A percentile compares a stretch with the other conserved stretches of the same genome.
phyloP scores from a whole-genome alignment of 2,797 vertebrate genomes.

The Centropyge bicolor region DNA sequence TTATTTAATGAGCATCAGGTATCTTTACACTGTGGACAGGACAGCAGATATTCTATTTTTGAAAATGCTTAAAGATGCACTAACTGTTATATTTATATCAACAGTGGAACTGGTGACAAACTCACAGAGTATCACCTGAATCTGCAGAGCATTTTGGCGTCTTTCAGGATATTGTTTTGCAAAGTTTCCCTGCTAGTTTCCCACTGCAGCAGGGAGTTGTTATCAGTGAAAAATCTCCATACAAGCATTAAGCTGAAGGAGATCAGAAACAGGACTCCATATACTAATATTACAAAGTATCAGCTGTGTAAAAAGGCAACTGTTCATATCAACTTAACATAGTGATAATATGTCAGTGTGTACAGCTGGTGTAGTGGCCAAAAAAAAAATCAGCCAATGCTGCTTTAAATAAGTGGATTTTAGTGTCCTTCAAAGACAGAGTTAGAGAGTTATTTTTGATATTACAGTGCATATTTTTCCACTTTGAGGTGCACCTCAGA shows the following conservation, averaged over 20 bases:
- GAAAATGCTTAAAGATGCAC: slow-evolving; percentile 1
- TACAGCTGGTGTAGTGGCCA: neutral
- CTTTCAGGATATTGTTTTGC: neutral
- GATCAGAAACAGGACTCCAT: no score
- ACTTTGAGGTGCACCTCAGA: neutral
- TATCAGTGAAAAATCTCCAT: neutral
- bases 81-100: slow-evolving; percentile 5
- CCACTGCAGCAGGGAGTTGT: neutral
- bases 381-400: no score
- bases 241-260: neutral
- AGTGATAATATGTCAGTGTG: neutral
- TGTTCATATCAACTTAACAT: neutral
- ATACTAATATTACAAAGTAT: neutral
- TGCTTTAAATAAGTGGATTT: neutral
- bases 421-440: neutral
- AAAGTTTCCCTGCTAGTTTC: neutral
- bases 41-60: slow-evolving; percentile 7
- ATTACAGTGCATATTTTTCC: neutral
- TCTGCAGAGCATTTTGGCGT: neutral
- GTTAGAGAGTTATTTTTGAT: neutral
- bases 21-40: slow-evolving; percentile 4
- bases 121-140: neutral
- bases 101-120: neutral
- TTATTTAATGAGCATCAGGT: slow-evolving; percentile 18
- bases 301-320: neutral